Percentiles rank a stretch among this genome's conserved stretches.
Evolutionary conservation across 2,888 invertebrate genomes (phyloP).

Genomic region (Lasioglossum zephyrum): DNA sequence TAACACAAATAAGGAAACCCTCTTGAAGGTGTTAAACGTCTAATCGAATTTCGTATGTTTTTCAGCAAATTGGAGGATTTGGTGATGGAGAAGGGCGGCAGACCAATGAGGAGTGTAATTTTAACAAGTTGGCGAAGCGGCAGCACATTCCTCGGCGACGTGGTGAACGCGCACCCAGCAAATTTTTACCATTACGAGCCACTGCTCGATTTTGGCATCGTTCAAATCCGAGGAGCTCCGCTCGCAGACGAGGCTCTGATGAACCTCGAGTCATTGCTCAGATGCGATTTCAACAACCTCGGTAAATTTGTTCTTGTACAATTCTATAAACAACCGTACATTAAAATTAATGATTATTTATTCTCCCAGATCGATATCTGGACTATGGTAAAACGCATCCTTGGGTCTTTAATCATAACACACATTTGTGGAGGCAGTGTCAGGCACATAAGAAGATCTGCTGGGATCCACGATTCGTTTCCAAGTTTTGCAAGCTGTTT

Average conservation of each 20-base stretch:
- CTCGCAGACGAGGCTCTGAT: conserved; percentile 88
- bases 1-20: no score
- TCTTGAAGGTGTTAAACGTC: neutral
- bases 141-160: conserved; percentile 95
- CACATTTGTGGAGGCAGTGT: conserved; percentile 93
- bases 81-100: conserved; percentile 89
- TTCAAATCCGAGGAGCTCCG: conserved; percentile 91
- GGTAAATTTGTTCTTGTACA: conserved; percentile 78
- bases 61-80: conserved; percentile 88
- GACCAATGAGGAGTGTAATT: conserved; percentile 91
- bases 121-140: conserved; percentile 96
- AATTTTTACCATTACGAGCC: conserved; percentile 97
- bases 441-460: conserved; percentile 88
- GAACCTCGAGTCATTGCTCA: conserved; percentile 90
- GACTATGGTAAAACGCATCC: conserved; percentile 91
- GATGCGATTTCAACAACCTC: conserved; percentile 91
- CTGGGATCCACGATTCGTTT: conserved; percentile 90
- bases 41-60: neutral
- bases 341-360: conserved; percentile 5
- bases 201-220: conserved; percentile 91
- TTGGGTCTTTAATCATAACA: conserved; percentile 94
- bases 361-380: conserved; percentile 88
- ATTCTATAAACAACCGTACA: neutral
- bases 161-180: conserved; percentile 92
- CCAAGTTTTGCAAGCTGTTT: conserved; percentile 92